These are phyloP conservation scores for Sitobion miscanthi DNA, from an alignment of 1,140 invertebrate genomes.

Conservation along the genomic window DNA sequence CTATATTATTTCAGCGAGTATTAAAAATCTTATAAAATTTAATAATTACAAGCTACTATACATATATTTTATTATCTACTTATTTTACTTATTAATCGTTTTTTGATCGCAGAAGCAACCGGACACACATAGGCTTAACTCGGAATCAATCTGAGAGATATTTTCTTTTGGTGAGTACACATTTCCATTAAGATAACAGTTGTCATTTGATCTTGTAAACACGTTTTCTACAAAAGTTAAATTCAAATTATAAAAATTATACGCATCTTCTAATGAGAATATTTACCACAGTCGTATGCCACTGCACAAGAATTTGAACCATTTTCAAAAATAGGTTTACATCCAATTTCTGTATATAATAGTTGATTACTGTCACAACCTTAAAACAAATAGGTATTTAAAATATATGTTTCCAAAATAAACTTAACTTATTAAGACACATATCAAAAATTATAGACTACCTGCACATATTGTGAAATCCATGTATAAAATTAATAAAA, in stretches of 20 bases:
- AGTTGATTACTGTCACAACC: conserved; percentile 7
- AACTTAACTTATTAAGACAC: too few relatives aligned
- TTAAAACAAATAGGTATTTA: neutral
- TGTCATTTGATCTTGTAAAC: neutral
- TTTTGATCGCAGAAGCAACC: neutral
- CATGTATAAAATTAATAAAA: neutral
- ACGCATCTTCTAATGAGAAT: neutral
- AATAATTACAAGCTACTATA: neutral
- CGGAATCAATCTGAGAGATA: neutral
- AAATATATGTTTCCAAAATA: neutral
- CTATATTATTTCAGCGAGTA: neutral
- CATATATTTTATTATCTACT: too few relatives aligned
- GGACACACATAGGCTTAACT: conserved; percentile 11
- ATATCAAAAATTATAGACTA: neutral
- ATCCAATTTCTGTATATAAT: conserved; percentile 40
- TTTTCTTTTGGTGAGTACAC: neutral
- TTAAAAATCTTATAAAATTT: neutral
- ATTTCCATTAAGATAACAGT: conserved; percentile 39
- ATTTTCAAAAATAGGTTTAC: neutral
- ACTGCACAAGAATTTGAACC: neutral
- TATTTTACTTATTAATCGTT: conserved; percentile 11
- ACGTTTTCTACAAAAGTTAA: neutral
- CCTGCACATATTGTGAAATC: neutral
- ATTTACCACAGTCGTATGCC: conserved; percentile 41
- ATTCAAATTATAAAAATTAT: neutral